Conservation (phyloP, 2,113 vertebrate species). For the Gallinago media region DNA sequence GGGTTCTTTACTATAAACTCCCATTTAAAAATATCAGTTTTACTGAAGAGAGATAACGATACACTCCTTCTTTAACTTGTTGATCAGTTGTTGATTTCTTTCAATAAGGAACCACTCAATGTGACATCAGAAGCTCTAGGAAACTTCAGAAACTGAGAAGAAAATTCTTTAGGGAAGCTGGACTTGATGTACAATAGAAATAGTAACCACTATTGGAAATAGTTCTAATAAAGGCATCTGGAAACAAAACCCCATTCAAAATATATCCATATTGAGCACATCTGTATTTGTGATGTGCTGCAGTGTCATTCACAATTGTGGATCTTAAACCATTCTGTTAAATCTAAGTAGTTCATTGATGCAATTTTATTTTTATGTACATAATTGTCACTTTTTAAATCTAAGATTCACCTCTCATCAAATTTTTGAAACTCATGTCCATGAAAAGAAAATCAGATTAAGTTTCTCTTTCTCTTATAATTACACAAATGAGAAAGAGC, state of each 20-base stretch:
- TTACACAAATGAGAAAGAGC: background rate
- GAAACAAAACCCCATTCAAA: slow-evolving; percentile 18
- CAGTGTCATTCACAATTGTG: slow-evolving; percentile 16
- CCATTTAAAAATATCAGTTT: background rate
- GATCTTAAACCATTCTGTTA: slow-evolving; percentile 40
- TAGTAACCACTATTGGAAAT: background rate
- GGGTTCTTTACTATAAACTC: background rate
- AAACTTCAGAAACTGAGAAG: background rate
- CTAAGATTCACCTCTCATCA: background rate
- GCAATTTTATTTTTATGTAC: background rate
- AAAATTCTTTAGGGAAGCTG: background rate
- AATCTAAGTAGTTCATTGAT: background rate
- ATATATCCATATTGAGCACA: slow-evolving; percentile 46
- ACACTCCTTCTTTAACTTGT: background rate
- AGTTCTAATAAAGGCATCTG: background rate
- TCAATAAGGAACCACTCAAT: background rate
- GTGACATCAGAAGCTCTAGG: background rate
- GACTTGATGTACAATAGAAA: background rate
- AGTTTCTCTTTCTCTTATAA: background rate
- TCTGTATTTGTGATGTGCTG: slow-evolving; percentile 45
- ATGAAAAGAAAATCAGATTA: background rate
- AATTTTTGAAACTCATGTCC: slow-evolving; percentile 19
- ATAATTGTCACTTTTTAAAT: slow-evolving; percentile 32
- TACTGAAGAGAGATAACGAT: background rate
- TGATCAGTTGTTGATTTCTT: background rate